Percentiles rank a stretch among this genome's conserved stretches.
These are phyloP conservation scores for Tiliacea aurago DNA, from an alignment of 2,888 invertebrate genomes.

Conservation along the genomic window DNA sequence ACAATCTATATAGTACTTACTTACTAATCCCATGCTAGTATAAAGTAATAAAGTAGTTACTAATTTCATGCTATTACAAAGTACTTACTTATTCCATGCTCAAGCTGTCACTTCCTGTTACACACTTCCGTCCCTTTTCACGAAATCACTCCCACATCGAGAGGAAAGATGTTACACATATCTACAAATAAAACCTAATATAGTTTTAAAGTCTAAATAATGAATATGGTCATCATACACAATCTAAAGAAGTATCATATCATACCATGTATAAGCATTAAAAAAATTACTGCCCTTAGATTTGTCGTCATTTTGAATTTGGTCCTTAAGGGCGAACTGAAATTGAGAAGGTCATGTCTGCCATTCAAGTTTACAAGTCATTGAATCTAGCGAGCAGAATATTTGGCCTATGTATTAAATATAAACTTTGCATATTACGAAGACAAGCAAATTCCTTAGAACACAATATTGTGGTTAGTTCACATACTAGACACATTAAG, in stretches of 20 bases:
- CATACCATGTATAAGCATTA: too few relatives aligned
- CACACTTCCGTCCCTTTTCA: too few relatives aligned
- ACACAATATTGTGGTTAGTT: not conserved
- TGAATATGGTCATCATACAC: not conserved
- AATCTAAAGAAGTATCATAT: too few relatives aligned
- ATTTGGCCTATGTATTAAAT: constrained; percentile 6
- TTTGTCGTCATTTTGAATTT: not conserved
- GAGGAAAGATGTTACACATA: too few relatives aligned
- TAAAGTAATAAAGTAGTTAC: too few relatives aligned
- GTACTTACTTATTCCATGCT: too few relatives aligned
- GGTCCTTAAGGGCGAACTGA: not conserved
- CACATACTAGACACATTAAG: not conserved
- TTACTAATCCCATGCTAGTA: too few relatives aligned
- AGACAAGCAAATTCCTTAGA: constrained; percentile 23
- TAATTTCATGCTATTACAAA: too few relatives aligned
- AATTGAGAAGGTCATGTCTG: not conserved
- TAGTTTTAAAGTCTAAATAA: not conserved
- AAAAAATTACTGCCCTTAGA: not conserved
- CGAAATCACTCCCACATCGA: too few relatives aligned
- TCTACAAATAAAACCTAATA: not conserved
- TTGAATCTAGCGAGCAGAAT: not conserved
- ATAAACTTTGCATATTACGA: constrained; percentile 15
- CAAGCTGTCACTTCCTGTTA: too few relatives aligned
- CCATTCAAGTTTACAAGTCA: not conserved
- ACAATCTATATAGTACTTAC: too few relatives aligned